Base-by-base conservation (phyloP, 1,140 invertebrate genomes). In the Drosophila lini region DNA sequence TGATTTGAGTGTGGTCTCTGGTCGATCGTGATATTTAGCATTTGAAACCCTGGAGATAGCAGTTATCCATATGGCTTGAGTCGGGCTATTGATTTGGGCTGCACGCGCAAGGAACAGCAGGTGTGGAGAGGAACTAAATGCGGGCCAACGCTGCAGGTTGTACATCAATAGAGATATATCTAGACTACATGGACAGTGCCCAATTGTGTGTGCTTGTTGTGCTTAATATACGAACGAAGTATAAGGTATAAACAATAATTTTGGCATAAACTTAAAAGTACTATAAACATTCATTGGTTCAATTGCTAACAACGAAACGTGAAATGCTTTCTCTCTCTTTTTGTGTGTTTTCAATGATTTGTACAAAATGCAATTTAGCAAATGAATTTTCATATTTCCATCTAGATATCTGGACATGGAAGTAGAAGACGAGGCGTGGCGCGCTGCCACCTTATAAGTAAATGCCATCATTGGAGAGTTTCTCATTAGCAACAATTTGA, bases 381-480 rank as follows among this genome's bases (percentile, higher is more conserved):
- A 48, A 52, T 38, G 16, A 44, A 50, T 69, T 69, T 52, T 34
- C 38, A 52, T 59, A 40, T 47, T 53, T 45, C 22, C 52, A 48
- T 76, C n/a, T 40, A 48, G 36, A 25, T 61, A 57, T 47, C 48
- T 55, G 52, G 71, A 80, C 60, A 50, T 84, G 83, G 80, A 83
- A 83, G 83, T 83, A 83, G 64, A 61, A 55, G 67, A 75, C 57
- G 48, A 60, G 65, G 64, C 55, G 53, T 60, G 70, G 40, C 61
- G 48, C 19, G 2, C 13, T 32, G 50, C 55, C 44, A 47, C 57
- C 62, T 63, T 80, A 83, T 80, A 82, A 80, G 76, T 86, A 88
- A 88, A 88, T 88, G 83, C 83, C 83, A 89, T 89, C 77, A 83
- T 89, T 88, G 80, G 84, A 50, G 48, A 86, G 75, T 79, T 85